Evolutionary conservation across 92 coral and sea anemone species (phyloP).

Genomic region (Nematostella vectensis): DNA sequence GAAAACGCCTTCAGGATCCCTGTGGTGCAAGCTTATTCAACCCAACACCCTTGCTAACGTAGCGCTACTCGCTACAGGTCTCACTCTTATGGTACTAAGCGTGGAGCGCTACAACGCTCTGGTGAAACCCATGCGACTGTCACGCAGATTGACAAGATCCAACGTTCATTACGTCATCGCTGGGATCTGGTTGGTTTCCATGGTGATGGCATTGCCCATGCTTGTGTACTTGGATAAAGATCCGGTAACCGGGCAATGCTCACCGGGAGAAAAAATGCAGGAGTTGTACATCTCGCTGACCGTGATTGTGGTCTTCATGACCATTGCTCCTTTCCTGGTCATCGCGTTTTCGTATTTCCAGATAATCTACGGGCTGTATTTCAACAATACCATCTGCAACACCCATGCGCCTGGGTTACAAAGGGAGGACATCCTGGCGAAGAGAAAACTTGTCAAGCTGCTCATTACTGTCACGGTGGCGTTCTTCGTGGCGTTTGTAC

Average conservation of each 20-base stretch:
- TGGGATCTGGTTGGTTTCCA: constrained; percentile 38
- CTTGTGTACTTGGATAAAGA: constrained; percentile 11
- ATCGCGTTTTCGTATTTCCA: constrained; percentile 30
- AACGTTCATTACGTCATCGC: constrained; percentile 28
- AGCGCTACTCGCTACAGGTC: constrained; percentile 33
- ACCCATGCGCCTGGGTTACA: constrained; percentile 1
- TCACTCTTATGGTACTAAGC: constrained; percentile 31
- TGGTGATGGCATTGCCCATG: constrained; percentile 33
- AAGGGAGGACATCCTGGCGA: constrained; percentile 14
- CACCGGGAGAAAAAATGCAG: constrained; percentile 10
- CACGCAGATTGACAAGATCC: constrained; percentile 22
- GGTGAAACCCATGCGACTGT: constrained; percentile 30
- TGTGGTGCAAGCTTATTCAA: constrained; percentile 35
- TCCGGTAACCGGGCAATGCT: constrained; percentile 1
- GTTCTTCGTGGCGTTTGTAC: constrained; percentile 44
- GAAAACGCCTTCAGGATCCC: constrained; percentile 3
- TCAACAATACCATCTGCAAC: constrained; percentile 33
- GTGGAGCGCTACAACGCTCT: constrained; percentile 48
- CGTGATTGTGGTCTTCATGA: constrained; percentile 11
- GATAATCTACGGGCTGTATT: constrained; percentile 35
- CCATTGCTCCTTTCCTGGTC: constrained; percentile 26
- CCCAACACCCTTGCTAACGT: constrained; percentile 48
- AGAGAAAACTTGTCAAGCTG: constrained; percentile 30
- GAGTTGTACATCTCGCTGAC: background rate
- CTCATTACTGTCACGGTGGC: constrained; percentile 26